phyloP scores from a whole-genome alignment of 2,113 vertebrate species.

The Crotalus helleri region DNA sequence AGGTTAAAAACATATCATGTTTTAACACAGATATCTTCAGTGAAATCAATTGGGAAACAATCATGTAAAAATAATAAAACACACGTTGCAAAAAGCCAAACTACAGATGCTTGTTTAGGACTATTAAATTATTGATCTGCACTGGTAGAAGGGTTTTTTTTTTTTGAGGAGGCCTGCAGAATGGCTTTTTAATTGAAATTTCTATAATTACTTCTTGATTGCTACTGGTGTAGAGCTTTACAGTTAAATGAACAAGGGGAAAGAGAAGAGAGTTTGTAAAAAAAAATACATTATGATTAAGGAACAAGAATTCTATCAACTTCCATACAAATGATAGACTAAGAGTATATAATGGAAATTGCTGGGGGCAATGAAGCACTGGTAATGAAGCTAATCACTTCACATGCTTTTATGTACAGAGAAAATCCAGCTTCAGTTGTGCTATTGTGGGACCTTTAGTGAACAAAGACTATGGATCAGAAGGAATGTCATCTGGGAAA shows the following conservation, averaged over 20 bases:
- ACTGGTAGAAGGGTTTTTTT: neutral
- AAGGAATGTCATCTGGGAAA: neutral
- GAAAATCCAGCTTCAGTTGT: neutral
- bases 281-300: neutral
- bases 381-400: neutral
- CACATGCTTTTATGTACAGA: neutral
- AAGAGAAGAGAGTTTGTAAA: neutral
- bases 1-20: neutral
- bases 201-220: neutral
- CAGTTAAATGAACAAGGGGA: neutral
- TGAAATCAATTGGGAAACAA: neutral
- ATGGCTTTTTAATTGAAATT: neutral
- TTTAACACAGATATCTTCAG: neutral
- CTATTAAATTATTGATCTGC: neutral
- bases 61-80: neutral
- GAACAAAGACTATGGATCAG: neutral
- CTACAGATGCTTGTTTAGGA: neutral
- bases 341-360: neutral
- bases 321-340: neutral
- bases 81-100: neutral
- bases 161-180: neutral
- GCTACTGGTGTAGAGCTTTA: neutral
- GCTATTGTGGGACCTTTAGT: neutral
- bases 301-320: neutral
- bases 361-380: neutral